These are phyloP conservation scores for Cephus spinipes DNA, from an alignment of 2,888 invertebrate species.

Conservation along the genomic window DNA sequence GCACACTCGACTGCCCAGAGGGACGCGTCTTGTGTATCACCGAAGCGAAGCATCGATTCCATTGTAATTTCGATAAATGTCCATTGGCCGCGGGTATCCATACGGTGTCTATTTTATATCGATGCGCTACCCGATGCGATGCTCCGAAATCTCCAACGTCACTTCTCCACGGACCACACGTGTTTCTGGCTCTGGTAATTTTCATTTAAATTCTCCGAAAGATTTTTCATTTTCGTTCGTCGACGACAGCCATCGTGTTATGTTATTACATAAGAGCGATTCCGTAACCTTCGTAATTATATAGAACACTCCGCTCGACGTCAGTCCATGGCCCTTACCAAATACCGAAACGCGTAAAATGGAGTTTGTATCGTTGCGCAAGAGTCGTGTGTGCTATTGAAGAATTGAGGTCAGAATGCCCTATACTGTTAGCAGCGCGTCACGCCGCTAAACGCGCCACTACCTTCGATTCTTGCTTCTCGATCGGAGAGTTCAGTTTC, in stretches of 20 bases:
- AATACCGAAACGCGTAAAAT: not conserved
- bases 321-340: not conserved
- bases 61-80: not conserved
- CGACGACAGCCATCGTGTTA: not conserved
- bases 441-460: conserved; percentile 38
- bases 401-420: conserved; percentile 60
- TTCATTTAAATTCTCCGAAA: not conserved
- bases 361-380: conserved; percentile 46
- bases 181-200: not conserved
- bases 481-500: not conserved
- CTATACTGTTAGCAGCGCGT: conserved; percentile 47
- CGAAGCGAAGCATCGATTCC: not conserved
- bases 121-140: no score
- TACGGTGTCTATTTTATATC: not conserved
- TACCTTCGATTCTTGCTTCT: conserved; percentile 30
- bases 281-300: not conserved
- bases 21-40: not conserved
- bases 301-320: not conserved
- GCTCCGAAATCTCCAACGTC: not conserved
- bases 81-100: not conserved
- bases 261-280: not conserved
- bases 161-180: not conserved
- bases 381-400: conserved; percentile 49
- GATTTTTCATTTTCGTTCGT: no score
- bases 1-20: not conserved